Conservation (phyloP, 2,113 vertebrate species). For the Crotalus viridis region DNA sequence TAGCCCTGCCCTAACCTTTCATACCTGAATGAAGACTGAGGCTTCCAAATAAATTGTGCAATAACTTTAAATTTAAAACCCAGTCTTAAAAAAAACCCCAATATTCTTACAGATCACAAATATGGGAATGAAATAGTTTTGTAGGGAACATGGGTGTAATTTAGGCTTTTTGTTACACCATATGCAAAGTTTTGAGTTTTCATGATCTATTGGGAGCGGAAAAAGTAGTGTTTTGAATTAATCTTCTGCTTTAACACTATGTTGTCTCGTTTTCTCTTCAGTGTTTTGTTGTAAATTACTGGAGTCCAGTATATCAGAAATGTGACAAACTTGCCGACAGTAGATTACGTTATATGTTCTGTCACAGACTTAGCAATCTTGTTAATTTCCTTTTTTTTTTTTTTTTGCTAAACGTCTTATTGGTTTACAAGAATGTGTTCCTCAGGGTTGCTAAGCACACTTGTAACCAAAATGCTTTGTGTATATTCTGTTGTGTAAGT, state of each 20-base stretch:
- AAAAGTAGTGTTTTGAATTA: neutral
- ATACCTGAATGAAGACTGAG: neutral
- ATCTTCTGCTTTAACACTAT: neutral
- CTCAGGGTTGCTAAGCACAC: constrained; percentile 63
- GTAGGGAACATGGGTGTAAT: neutral
- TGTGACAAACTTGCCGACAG: constrained; percentile 23
- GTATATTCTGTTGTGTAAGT: constrained; percentile 78
- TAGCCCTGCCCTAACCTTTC: neutral
- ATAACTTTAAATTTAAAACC: neutral
- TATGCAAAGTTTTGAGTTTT: neutral
- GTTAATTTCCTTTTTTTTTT: constrained; percentile 59
- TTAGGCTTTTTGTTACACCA: neutral
- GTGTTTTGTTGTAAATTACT: neutral
- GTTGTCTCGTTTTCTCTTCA: neutral
- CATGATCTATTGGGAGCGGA: neutral
- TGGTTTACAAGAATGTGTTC: constrained; percentile 53
- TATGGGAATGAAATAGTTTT: neutral
- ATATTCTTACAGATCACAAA: neutral
- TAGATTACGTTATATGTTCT: neutral
- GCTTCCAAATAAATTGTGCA: neutral
- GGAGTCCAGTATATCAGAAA: constrained; percentile 6
- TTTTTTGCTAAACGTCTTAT: constrained; percentile 45
- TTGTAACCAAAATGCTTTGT: constrained; percentile 79
- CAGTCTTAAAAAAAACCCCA: neutral
- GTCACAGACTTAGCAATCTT: rapidly evolving